A percentile compares a stretch with the other conserved stretches of the same genome.
These are phyloP conservation scores for Heliangelus exortis DNA, from an alignment of 2,797 vertebrate genomes.

Conservation along the genomic window DNA sequence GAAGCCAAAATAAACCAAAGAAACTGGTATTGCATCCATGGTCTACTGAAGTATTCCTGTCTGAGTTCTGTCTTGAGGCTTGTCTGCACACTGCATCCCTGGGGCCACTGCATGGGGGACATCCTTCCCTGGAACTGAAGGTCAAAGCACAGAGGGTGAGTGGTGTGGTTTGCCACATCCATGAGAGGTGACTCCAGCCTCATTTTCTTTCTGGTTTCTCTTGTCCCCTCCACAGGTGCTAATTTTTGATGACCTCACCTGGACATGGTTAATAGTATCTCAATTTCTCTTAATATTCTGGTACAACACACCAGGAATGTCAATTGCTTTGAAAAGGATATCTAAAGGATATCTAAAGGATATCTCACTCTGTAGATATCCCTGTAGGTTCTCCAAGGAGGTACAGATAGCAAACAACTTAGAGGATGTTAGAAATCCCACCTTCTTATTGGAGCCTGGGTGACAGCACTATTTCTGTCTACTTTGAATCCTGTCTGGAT, in stretches of 20 bases:
- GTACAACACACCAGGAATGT: background rate
- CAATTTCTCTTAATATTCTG: background rate
- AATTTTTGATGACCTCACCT: background rate
- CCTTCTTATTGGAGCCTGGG: background rate
- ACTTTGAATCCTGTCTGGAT: background rate
- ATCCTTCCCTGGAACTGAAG: background rate
- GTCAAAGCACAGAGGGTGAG: background rate
- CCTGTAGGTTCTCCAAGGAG: background rate
- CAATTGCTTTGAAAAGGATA: background rate
- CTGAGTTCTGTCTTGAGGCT: background rate
- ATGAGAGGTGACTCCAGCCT: background rate
- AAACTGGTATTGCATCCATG: background rate
- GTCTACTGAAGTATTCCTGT: background rate
- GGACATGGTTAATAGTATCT: background rate
- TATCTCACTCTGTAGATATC: no score
- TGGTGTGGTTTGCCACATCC: background rate
- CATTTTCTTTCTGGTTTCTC: background rate
- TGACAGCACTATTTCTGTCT: background rate
- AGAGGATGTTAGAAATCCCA: background rate
- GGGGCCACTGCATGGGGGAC: background rate
- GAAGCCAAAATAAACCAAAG: background rate
- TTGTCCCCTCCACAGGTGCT: background rate
- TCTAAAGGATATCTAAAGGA: no score
- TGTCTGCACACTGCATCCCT: background rate
- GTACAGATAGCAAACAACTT: background rate